Evolutionary conservation across 2,888 invertebrate species (phyloP).

Genomic region (Scaptodrosophila latifasciaeformis): DNA sequence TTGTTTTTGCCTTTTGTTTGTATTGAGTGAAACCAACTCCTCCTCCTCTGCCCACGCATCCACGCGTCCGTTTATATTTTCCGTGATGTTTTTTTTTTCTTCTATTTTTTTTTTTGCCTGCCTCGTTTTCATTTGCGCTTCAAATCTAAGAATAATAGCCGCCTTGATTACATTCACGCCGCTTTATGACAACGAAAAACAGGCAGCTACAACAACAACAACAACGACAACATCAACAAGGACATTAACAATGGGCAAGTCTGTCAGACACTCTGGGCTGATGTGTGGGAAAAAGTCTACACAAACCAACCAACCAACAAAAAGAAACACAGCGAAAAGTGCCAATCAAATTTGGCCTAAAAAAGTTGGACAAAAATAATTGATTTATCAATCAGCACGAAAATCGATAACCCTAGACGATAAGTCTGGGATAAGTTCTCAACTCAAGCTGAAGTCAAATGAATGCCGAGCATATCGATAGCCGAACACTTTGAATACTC

Average conservation of each 20-base stretch:
- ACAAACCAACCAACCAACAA: neutral
- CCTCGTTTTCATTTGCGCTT: constrained; percentile 57
- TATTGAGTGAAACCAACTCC: constrained; percentile 41
- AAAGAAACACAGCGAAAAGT: neutral
- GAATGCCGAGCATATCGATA: too few relatives aligned
- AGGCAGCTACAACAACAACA: constrained; percentile 6
- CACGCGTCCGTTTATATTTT: too few relatives aligned
- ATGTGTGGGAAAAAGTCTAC: neutral
- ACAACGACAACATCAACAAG: constrained; percentile 22
- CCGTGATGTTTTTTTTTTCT: neutral
- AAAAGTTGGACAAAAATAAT: neutral
- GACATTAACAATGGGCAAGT: constrained; percentile 26
- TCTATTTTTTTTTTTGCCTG: too few relatives aligned
- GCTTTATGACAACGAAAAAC: constrained; percentile 54
- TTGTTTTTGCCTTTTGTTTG: constrained; percentile 40
- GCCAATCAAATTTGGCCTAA: neutral
- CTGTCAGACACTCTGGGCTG: neutral
- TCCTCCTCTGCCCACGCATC: neutral
- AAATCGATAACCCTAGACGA: too few relatives aligned
- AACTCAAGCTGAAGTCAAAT: too few relatives aligned
- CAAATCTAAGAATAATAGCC: constrained; percentile 64
- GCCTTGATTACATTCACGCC: constrained; percentile 64
- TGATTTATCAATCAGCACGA: too few relatives aligned
- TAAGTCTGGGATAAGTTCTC: too few relatives aligned
- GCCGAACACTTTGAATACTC: too few relatives aligned